Percentiles rank a stretch among this genome's conserved stretches.
These are phyloP conservation scores for Iguana delicatissima DNA, from an alignment of 2,797 vertebrate species.

Conservation along the genomic window DNA sequence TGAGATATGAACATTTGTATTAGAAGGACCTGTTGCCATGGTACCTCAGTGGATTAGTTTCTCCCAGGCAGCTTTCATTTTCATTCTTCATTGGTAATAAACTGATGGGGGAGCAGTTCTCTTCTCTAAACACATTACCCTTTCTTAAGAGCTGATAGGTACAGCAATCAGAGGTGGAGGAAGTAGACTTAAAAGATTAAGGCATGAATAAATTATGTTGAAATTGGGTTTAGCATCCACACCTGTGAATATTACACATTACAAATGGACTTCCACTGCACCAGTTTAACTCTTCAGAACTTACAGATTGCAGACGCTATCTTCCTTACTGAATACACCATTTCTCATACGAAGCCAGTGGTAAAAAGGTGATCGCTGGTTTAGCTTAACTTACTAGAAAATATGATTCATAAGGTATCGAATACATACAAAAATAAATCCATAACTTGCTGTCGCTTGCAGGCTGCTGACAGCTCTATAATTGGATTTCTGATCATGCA, in stretches of 20 bases:
- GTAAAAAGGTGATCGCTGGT: neutral
- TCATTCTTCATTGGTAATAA: constrained; percentile 52
- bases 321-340: neutral
- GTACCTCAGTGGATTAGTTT: constrained; percentile 68
- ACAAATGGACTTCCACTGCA: constrained; percentile 33
- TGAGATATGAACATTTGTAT: constrained; percentile 43
- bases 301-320: neutral
- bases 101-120: constrained; percentile 32
- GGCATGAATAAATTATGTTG: neutral
- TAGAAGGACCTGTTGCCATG: constrained; percentile 79
- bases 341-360: neutral
- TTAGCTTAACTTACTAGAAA: neutral
- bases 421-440: neutral
- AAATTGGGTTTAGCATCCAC: constrained; percentile 19
- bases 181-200: neutral
- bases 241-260: accelerated
- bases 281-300: constrained; percentile 19
- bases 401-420: neutral
- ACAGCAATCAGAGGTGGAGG: neutral
- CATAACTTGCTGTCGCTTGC: neutral
- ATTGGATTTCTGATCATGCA: neutral
- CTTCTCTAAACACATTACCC: constrained; percentile 12
- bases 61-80: constrained; percentile 74
- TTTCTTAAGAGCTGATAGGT: constrained; percentile 17
- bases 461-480: neutral